These are phyloP conservation scores for Linepithema humile DNA, from an alignment of 1,140 invertebrate genomes.

Conservation along the genomic window DNA sequence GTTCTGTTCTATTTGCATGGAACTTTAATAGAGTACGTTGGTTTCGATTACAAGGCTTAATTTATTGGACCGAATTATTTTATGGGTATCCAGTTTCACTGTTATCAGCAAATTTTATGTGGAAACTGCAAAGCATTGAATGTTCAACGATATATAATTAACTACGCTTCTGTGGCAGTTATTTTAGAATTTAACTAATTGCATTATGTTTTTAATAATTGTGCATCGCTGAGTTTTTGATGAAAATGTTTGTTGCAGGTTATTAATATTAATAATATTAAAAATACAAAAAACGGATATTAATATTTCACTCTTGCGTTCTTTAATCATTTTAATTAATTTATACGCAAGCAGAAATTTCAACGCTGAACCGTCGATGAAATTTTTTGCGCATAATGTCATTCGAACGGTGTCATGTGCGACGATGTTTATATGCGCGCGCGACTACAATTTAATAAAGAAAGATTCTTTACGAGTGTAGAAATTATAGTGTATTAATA, in stretches of 20 bases:
- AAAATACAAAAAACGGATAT: background rate
- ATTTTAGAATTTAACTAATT: conserved; percentile 38
- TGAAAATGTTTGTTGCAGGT: background rate
- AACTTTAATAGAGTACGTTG: background rate
- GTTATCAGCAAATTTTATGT: conserved; percentile 9
- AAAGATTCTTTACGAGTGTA: conserved; percentile 39
- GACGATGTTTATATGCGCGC: background rate
- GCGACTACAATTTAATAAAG: conserved; percentile 46
- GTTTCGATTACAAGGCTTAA: background rate
- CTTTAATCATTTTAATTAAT: background rate
- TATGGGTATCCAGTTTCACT: background rate
- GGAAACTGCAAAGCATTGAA: conserved; percentile 18
- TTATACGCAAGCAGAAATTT: background rate
- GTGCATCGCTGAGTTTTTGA: background rate
- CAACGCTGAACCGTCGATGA: background rate
- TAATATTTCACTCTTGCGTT: background rate
- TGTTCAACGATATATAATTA: conserved; percentile 12
- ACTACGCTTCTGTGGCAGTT: background rate
- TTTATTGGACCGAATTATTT: conserved; percentile 9
- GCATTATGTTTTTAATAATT: conserved; percentile 20
- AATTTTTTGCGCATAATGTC: background rate
- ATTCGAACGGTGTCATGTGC: background rate
- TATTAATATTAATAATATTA: background rate
- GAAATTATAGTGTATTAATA: conserved; percentile 66
- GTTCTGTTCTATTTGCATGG: background rate